Conservation (phyloP, 2,888 invertebrate species). For the Cosmia trapezina region DNA sequence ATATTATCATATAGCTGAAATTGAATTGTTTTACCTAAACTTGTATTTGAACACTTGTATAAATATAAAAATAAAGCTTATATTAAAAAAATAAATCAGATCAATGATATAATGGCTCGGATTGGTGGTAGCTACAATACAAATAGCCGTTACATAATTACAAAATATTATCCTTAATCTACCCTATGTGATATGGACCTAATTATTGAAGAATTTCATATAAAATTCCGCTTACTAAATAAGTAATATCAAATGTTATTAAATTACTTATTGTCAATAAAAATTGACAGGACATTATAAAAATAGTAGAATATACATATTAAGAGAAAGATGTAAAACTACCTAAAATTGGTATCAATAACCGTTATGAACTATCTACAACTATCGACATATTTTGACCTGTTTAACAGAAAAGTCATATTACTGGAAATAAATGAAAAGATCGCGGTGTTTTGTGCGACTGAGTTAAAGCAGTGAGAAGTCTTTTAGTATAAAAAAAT, state of each 20-base stretch:
- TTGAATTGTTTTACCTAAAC: constrained; percentile 35
- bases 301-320: constrained; percentile 59
- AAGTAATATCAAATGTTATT: constrained; percentile 62
- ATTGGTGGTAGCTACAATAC: constrained; percentile 75
- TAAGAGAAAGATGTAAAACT: constrained; percentile 30
- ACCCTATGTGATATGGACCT: constrained; percentile 72
- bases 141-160: constrained; percentile 50
- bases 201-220: constrained; percentile 51
- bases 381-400: constrained; percentile 32
- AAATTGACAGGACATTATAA: constrained; percentile 65
- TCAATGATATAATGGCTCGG: constrained; percentile 85
- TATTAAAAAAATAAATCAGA: constrained; percentile 66
- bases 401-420: constrained; percentile 46
- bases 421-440: constrained; percentile 3
- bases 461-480: constrained; percentile 23
- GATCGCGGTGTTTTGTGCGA: constrained; percentile 46
- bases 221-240: constrained; percentile 48
- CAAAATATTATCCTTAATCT: constrained; percentile 62
- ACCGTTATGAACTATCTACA: constrained; percentile 43
- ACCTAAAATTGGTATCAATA: constrained; percentile 30
- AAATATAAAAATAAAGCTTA: constrained; percentile 63
- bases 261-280: constrained; percentile 80
- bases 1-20: too few relatives aligned
- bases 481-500: not conserved
- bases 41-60: constrained; percentile 61